Percentiles rank a stretch among this genome's conserved stretches.
Conservation (phyloP, 2,888 invertebrate species). For the Drosophila prostipennis region DNA sequence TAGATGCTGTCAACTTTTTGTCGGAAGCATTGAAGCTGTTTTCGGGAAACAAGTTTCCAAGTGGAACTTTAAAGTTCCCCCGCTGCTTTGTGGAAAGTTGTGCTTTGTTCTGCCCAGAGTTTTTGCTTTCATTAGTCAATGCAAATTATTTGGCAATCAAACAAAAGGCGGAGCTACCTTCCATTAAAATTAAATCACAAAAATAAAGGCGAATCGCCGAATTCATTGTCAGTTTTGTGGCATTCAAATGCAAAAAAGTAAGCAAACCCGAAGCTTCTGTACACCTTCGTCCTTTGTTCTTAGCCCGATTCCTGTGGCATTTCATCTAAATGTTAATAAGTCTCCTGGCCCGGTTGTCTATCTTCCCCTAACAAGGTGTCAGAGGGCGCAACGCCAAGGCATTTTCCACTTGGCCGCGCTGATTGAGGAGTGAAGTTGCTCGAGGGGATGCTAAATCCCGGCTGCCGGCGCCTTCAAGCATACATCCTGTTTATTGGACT, state of each 20-base stretch:
- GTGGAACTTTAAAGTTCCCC: conserved; percentile 27
- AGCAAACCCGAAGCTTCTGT: conserved; percentile 13
- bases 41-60: conserved; percentile 16
- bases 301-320: conserved; percentile 52
- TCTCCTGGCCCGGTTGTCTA: conserved; percentile 46
- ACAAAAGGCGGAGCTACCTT: conserved; percentile 34
- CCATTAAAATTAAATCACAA: conserved; percentile 68
- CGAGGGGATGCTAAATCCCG: conserved; percentile 46
- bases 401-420: conserved; percentile 76
- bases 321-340: conserved; percentile 78
- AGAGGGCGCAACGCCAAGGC: conserved; percentile 66
- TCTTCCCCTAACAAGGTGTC: conserved; percentile 68
- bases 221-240: conserved; percentile 32
- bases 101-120: conserved; percentile 14
- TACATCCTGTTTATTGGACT: conserved; percentile 76
- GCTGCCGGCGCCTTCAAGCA: conserved; percentile 58
- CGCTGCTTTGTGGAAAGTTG: conserved; percentile 18
- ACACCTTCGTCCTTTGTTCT: conserved; percentile 5
- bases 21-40: conserved; percentile 14
- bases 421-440: conserved; percentile 64
- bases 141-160: conserved; percentile 66
- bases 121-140: conserved; percentile 64
- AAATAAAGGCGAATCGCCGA: conserved; percentile 48
- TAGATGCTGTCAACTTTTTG: conserved; percentile 46
- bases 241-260: conserved; percentile 65